Conservation (phyloP, 2,113 vertebrate genomes). For the Istiophorus platypterus region DNA sequence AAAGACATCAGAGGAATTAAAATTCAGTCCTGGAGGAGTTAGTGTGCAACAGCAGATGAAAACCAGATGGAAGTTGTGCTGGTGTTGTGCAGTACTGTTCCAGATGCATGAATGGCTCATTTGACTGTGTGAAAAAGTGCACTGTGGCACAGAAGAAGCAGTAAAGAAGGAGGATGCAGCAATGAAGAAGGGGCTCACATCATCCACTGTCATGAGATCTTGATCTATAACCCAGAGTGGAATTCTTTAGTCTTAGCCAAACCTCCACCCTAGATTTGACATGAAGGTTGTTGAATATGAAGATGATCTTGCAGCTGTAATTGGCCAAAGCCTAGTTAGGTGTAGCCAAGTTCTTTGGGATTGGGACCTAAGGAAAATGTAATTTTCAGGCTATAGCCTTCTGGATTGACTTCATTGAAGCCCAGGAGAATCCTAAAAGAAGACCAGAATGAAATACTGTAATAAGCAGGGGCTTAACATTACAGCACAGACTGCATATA, state of each 20-base stretch:
- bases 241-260: neutral
- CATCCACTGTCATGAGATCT: neutral
- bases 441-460: neutral
- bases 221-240: neutral
- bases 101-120: neutral
- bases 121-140: conserved; percentile 14
- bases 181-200: neutral
- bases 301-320: neutral
- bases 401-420: neutral
- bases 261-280: neutral
- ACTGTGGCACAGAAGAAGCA: conserved; percentile 1
- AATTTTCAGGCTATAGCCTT: neutral
- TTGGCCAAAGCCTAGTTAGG: neutral
- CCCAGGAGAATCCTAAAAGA: neutral
- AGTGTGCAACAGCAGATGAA: conserved; percentile 27
- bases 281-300: neutral
- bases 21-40: conserved; percentile 26
- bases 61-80: conserved; percentile 5
- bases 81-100: neutral
- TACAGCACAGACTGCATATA: too few species aligned
- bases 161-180: neutral
- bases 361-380: too few species aligned
- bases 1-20: neutral
- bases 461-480: too few species aligned
- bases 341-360: neutral